Evolutionary conservation across 1,140 invertebrate genomes (phyloP), one percentile per base, ranked within the genome.

Genomic region (Amyelois transitella): DNA sequence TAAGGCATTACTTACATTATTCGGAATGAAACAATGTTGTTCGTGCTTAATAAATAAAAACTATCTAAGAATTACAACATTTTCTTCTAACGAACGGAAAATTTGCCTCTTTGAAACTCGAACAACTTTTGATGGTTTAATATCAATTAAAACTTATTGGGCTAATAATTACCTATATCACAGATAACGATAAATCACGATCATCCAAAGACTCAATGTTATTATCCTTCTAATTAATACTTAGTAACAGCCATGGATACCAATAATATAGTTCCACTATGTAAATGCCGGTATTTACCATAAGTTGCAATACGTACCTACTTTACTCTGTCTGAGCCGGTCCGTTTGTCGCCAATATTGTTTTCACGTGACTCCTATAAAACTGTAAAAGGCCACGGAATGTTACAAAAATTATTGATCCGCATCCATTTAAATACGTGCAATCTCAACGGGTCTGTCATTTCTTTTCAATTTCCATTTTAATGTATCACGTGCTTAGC

Each of bases 341-440:
- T 14, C n/a, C 17, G 32, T 14, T 38, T 38, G 32, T 38, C n/a
- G 55, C 52, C 51, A 51, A 53, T 69, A 72, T 71, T 68, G 58
- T 75, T 68, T 68, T 69, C 72, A 70, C 66, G 68, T 66, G 57
- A 68, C 62, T 43, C 60, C 53, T 69, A 76, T 71, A 66, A 67
- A 5, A 24, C 22, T 24, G 22, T 32, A 6, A 32, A 32, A 32
- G 25, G 3, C 25, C 32, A 6, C 32, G 12, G 12, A 38, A 38
- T 38, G 32, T 14, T 38, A 14, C 32, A 38, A 38, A 38, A 38
- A 38, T 38, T n/a, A n/a, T 38, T 2, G 32, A n/a, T 14, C 32
- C 32, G 12, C 1, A 38, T 14, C 32, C 12, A n/a, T 38, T 38
- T 38, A 32, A n/a, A 32, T 32, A 38, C 12, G n/a, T n/a, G 32